Percentiles rank a stretch among this genome's conserved stretches.
Evolutionary conservation across 2,888 invertebrate species (phyloP).

Genomic region (Seira ritae): DNA sequence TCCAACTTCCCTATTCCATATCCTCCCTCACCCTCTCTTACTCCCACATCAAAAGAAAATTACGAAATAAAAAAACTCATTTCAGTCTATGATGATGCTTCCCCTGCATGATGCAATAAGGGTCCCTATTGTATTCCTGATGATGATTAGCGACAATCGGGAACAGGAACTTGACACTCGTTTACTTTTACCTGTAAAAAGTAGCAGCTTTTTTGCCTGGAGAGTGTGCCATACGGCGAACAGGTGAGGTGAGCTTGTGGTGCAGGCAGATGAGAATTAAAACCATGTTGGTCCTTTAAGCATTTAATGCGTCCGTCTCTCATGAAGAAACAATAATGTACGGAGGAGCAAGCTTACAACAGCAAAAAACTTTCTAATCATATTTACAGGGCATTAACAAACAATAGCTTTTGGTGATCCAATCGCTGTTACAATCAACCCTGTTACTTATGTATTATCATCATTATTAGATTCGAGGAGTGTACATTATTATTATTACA

Average conservation of each 20-base stretch:
- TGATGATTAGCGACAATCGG: too few relatives aligned
- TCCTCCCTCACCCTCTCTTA: too few relatives aligned
- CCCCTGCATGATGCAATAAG: too few relatives aligned
- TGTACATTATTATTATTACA: conserved; percentile 33
- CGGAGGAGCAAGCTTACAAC: neutral
- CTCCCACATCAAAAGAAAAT: too few relatives aligned
- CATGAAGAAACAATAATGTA: conserved; percentile 27
- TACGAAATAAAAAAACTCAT: too few relatives aligned
- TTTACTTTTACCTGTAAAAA: conserved; percentile 26
- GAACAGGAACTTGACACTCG: conserved; percentile 28
- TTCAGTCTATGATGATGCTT: too few relatives aligned
- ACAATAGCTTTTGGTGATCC: conserved; percentile 61
- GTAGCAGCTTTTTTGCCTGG: neutral
- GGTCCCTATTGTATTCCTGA: too few relatives aligned
- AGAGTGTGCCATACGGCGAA: conserved; percentile 48
- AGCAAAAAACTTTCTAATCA: conserved; percentile 29
- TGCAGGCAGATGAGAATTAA: conserved; percentile 1
- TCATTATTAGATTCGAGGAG: conserved; percentile 32
- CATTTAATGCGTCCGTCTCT: conserved; percentile 24
- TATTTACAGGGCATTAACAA: conserved; percentile 54
- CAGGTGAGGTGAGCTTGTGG: conserved; percentile 43
- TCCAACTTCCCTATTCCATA: too few relatives aligned
- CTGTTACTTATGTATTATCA: conserved; percentile 36
- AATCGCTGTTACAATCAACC: conserved; percentile 50
- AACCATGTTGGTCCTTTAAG: too few relatives aligned